Evolutionary conservation across 2,888 invertebrate genomes (phyloP), one percentile per base, ranked within the genome.

Genomic region (Pristionchus arcanus): DNA sequence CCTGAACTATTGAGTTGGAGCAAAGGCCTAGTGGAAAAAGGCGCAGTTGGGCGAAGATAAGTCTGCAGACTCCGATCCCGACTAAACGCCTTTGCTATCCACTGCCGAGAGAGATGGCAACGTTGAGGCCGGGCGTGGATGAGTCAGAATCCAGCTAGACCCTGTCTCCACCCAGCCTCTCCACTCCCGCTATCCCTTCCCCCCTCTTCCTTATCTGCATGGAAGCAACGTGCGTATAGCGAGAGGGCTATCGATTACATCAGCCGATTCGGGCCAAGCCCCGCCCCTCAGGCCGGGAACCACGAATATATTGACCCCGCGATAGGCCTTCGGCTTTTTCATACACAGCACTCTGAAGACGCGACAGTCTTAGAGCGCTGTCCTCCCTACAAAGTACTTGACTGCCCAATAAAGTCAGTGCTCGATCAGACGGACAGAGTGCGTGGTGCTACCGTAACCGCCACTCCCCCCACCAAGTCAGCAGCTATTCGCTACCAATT

Each of bases 201-300:
- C 31, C 34, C 21, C 7, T 25, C 25, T 21, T 16, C 49, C 74
- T 81, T 81, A 81, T 81, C 81, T 42, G 53, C 42, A n/a, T 16
- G 16, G 74, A n/a, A 81, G 81, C 49, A 77, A 77, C 77, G 77
- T 77, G 77, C 77, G 77, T 42, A 77, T 77, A 21, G 34, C 25
- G 59, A n/a, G n/a, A 25, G 9, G 42, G 42, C 59, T 25, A 42
- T 85, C 25, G 59, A 49, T 63, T 85, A 59, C 85, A 55, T 85
- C 63, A 63, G 85, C 34, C 59, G 34, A 55, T 84, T 55, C 83
- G 21, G 2, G n/a, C 42, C n/a, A 37, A 25, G 59, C 21, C 21
- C 55, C 85, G 21, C 85, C 63, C 34, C 49, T 55, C n/a, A 7
- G 3, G 31, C 0, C 28, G 19, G 34, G 31, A 31, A 25, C 81